Evolutionary conservation across 2,888 invertebrate genomes (phyloP).

Genomic region (Psylliodes chrysocephalus): DNA sequence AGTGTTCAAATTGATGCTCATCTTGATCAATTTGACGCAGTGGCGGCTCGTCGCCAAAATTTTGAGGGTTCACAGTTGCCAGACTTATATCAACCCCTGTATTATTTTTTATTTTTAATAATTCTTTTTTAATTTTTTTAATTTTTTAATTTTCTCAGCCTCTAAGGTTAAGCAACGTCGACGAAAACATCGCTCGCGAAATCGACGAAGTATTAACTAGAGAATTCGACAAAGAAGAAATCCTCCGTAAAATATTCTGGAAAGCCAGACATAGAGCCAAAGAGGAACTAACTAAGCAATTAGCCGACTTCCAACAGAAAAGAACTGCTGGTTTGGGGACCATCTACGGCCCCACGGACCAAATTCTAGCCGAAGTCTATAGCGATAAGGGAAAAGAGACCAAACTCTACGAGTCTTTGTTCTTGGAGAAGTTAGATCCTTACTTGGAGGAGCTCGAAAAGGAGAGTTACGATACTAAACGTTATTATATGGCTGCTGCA

Average conservation of each 20-base stretch:
- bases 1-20: no score
- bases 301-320: slow-evolving; percentile 86
- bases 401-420: slow-evolving; percentile 77
- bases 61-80: no score
- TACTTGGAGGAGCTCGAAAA: slow-evolving; percentile 74
- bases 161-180: slow-evolving; percentile 80
- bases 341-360: slow-evolving; percentile 88
- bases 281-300: slow-evolving; percentile 81
- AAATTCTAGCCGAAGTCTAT: slow-evolving; percentile 80
- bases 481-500: slow-evolving; percentile 79
- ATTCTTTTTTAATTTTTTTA: no score
- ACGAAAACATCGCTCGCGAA: slow-evolving; percentile 88
- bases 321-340: slow-evolving; percentile 89
- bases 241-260: slow-evolving; percentile 87
- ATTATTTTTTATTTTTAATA: no score
- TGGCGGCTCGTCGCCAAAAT: no score
- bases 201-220: slow-evolving; percentile 87
- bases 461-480: slow-evolving; percentile 69
- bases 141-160: slow-evolving; percentile 68
- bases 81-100: no score
- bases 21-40: no score
- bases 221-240: slow-evolving; percentile 90
- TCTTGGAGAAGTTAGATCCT: slow-evolving; percentile 78
- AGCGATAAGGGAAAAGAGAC: slow-evolving; percentile 80
- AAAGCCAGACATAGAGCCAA: slow-evolving; percentile 87